Percentiles rank a stretch among this genome's conserved stretches.
Conservation (phyloP, 2,113 vertebrate species). For the Tamias sibiricus region DNA sequence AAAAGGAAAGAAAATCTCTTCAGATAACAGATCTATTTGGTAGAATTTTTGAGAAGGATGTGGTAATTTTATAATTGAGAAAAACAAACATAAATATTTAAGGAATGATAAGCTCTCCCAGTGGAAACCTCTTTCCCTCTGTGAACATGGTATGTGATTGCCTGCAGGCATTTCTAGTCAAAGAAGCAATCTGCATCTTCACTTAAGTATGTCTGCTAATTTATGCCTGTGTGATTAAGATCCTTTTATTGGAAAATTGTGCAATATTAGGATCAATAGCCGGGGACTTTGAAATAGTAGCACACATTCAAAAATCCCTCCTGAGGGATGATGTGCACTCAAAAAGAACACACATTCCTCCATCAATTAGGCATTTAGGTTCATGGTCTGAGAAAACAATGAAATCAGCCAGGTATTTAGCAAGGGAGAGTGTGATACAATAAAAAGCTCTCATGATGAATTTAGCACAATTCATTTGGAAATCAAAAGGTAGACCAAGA, state of each 20-base stretch:
- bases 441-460: constrained; percentile 59
- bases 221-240: constrained; percentile 57
- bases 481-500: constrained; percentile 52
- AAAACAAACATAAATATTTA: constrained; percentile 66
- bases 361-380: constrained; percentile 66
- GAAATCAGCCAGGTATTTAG: constrained; percentile 77
- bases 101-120: constrained; percentile 54
- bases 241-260: constrained; percentile 64
- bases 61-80: constrained; percentile 58
- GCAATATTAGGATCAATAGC: constrained; percentile 62
- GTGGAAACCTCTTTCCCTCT: constrained; percentile 24
- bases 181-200: constrained; percentile 32
- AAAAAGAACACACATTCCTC: constrained; percentile 54
- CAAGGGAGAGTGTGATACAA: constrained; percentile 41
- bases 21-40: constrained; percentile 42
- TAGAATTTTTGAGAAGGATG: constrained; percentile 50
- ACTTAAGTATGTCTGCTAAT: constrained; percentile 35
- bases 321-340: constrained; percentile 8
- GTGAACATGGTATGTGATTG: background rate
- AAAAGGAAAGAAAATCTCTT: constrained; percentile 36
- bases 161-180: constrained; percentile 46
- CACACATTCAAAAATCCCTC: background rate
- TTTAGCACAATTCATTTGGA: constrained; percentile 52
- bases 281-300: constrained; percentile 38
- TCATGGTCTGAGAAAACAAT: constrained; percentile 68